These are phyloP conservation scores for Erythrolamprus reginae DNA, from an alignment of 2,113 vertebrate genomes.

Conservation along the genomic window DNA sequence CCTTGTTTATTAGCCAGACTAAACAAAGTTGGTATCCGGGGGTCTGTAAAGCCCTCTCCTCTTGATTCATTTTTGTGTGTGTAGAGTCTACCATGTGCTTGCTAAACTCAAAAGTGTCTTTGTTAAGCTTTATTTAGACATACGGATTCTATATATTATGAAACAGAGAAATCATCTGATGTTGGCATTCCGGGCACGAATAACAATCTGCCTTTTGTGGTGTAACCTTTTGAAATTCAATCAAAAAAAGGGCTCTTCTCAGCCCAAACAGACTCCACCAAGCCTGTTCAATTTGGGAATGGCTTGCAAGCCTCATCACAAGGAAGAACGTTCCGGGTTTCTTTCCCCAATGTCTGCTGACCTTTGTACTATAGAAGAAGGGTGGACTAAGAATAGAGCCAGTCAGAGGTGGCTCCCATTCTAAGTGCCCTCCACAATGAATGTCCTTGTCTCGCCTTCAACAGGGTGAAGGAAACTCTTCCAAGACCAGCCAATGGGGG, in stretches of 20 bases:
- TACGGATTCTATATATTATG: not conserved
- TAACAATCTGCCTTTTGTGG: not conserved
- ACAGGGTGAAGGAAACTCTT: conserved; percentile 62
- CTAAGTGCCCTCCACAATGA: conserved; percentile 63
- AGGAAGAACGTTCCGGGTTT: conserved; percentile 17
- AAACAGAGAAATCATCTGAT: not conserved
- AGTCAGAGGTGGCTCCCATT: conserved; percentile 48
- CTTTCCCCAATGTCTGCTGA: conserved; percentile 19
- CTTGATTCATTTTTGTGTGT: not conserved
- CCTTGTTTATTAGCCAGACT: not conserved
- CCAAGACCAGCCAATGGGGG: conserved; percentile 36
- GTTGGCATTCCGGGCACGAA: rapidly evolving
- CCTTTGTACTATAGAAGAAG: conserved; percentile 31
- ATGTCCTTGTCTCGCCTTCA: conserved; percentile 58
- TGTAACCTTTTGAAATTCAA: rapidly evolving
- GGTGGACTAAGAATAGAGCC: conserved; percentile 63
- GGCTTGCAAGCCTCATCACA: not conserved
- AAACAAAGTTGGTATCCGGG: not conserved
- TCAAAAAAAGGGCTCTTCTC: not conserved
- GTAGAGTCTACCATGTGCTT: not conserved
- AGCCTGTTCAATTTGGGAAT: not conserved
- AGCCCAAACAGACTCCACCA: not conserved
- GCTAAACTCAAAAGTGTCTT: not conserved
- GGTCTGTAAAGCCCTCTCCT: not conserved
- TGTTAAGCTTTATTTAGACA: not conserved